These are phyloP conservation scores for Tenthredo amoena DNA, from an alignment of 2,888 invertebrate species.

Conservation along the genomic window DNA sequence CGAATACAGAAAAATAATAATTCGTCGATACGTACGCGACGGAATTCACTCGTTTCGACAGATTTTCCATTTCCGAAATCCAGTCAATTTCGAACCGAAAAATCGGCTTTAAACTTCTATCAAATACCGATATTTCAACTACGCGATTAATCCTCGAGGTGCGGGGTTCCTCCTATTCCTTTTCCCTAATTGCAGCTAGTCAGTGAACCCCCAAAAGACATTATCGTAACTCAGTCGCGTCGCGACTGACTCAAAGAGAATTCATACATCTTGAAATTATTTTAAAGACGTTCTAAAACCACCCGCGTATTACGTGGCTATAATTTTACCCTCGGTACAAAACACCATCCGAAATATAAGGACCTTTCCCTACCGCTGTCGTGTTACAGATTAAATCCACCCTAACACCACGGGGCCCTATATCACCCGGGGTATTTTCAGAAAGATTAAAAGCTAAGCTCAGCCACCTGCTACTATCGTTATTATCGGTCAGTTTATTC, in stretches of 20 bases:
- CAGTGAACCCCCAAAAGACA: slow-evolving; percentile 14
- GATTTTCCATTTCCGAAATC: background rate
- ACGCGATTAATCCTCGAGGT: background rate
- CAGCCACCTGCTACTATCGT: background rate
- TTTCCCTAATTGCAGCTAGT: slow-evolving; percentile 28
- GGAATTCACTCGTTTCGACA: background rate
- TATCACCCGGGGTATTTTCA: background rate
- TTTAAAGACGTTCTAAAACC: background rate
- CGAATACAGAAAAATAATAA: background rate
- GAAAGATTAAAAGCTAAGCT: slow-evolving; percentile 4
- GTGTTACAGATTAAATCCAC: background rate
- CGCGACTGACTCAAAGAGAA: background rate
- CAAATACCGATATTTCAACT: background rate
- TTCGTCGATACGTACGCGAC: background rate
- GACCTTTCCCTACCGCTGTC: background rate
- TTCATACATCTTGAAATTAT: background rate
- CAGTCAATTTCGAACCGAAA: background rate
- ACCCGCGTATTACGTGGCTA: slow-evolving; percentile 1
- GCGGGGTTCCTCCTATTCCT: background rate
- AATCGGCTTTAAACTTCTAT: background rate
- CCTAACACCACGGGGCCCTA: background rate
- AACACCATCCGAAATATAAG: background rate
- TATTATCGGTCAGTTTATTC: background rate
- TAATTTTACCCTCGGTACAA: background rate
- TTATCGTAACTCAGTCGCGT: slow-evolving; percentile 10